These are phyloP conservation scores for Conistra vaccinii DNA, from an alignment of 2,888 invertebrate species.

Conservation along the genomic window DNA sequence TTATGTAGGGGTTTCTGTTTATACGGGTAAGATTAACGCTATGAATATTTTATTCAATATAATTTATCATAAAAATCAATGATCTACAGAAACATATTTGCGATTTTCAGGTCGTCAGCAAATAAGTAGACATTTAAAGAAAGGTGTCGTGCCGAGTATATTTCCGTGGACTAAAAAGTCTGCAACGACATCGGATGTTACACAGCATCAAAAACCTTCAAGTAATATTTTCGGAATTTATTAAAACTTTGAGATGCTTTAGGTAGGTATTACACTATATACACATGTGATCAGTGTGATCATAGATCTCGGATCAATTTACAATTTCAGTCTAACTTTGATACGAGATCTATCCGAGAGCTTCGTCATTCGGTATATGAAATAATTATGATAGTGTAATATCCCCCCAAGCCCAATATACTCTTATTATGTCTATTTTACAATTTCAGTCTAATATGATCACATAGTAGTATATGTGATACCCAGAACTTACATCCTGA, in stretches of 20 bases:
- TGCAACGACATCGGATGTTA: neutral
- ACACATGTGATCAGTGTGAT: too few species aligned
- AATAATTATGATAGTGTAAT: too few species aligned
- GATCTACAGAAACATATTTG: neutral
- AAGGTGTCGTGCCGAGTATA: slow-evolving; percentile 44
- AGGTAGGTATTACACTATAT: too few species aligned
- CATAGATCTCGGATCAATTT: too few species aligned
- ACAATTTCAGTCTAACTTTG: too few species aligned
- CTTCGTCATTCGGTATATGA: too few species aligned
- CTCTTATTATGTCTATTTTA: too few species aligned
- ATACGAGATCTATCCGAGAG: too few species aligned
- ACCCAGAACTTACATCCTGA: too few species aligned
- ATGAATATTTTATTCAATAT: neutral
- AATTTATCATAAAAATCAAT: neutral
- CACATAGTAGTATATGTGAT: too few species aligned
- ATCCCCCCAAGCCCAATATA: too few species aligned
- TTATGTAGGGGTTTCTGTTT: slow-evolving; percentile 26
- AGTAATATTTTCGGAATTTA: slow-evolving; percentile 7
- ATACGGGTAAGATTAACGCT: slow-evolving; percentile 12
- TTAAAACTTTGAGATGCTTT: neutral
- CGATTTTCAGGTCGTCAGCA: slow-evolving; percentile 18
- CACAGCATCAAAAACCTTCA: slow-evolving; percentile 3
- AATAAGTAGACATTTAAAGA: slow-evolving; percentile 42
- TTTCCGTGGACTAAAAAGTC: slow-evolving; percentile 46
- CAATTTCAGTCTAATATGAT: too few species aligned